Conservation (phyloP, 2,888 invertebrate genomes). For the Pristionchus arcanus region DNA sequence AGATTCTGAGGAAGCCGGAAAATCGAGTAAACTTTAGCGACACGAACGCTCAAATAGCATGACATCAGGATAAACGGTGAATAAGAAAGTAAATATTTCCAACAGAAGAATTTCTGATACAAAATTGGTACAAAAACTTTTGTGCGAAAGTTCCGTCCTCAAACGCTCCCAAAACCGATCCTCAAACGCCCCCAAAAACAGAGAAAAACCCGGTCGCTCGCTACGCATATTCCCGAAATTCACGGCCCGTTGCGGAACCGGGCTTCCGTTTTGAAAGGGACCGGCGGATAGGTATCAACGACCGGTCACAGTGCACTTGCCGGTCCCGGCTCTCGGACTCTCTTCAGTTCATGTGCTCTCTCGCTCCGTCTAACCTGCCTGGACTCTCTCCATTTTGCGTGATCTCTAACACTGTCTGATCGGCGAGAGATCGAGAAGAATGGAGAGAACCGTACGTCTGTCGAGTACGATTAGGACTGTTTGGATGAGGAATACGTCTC, state of each 20-base stretch:
- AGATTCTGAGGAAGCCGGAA: not conserved
- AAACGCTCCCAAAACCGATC: too few species aligned
- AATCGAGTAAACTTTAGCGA: not conserved
- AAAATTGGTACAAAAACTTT: too few species aligned
- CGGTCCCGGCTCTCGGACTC: too few species aligned
- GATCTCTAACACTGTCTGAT: not conserved
- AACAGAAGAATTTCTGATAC: too few species aligned
- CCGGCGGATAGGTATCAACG: not conserved
- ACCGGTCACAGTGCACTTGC: not conserved
- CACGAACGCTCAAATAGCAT: not conserved
- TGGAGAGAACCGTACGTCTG: too few species aligned
- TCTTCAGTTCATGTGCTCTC: too few species aligned
- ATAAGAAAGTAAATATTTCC: too few species aligned
- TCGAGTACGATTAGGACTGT: too few species aligned
- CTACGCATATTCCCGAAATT: not conserved
- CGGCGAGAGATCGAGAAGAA: not conserved
- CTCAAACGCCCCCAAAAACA: not conserved
- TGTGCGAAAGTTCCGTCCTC: too few species aligned
- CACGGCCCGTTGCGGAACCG: not conserved
- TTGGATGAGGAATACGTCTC: too few species aligned
- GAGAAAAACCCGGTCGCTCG: not conserved
- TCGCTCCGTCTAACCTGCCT: too few species aligned
- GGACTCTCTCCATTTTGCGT: not conserved
- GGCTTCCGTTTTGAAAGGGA: not conserved
- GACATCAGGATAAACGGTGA: too few species aligned